Base-by-base conservation (phyloP, 2,888 invertebrate species). In the Cantharis rustica region DNA sequence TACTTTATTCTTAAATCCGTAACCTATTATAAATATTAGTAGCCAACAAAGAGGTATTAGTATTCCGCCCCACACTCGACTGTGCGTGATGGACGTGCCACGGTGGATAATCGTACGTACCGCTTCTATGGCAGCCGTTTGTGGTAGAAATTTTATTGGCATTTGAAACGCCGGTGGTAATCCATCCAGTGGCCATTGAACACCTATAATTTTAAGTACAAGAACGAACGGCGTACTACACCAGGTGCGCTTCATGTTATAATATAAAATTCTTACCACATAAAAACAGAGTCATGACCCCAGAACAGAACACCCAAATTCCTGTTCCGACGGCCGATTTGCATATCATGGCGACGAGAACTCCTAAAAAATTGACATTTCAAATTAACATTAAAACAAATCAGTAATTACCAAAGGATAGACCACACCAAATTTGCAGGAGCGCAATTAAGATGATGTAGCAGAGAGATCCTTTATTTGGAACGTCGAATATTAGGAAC, bases 101-200 rank as follows among this genome's bases (percentile, higher is more conserved):
- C 93, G 92, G 75, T 93, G 92, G 83, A 95, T 89, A 77, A 96
- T 89, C 80, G 91, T 92, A 76, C 96, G 89, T 73, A 96, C 89
- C 0, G 95, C 92, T 75, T 92, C 91, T 0, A 94, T 91, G 0
- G 96, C 93, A 73, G 94, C 88, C 0, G 96, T 96, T 84, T 95
- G 93, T 0, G 96, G 96, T 4, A 96, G 89, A 1, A 89, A 86
- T 69, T 92, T 88, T 5, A 95, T 93, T 62, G 95, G 75, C 81
- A 91, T 90, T 71, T 90, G 89, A 0, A 95, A 87, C 0, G 88
- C 84, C 16, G 86, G 84, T 0, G 94, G 92, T 93, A 94, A 93
- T 9, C 92, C 92, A 86, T 93, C 93, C 73, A 93, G 80, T 0
- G 93, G 93, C 93, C 93, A 93, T n/a, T 92, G 87, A 72, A 93